A percentile compares a stretch with the other conserved stretches of the same genome.
These are phyloP conservation scores for Ictalurus punctatus DNA, from an alignment of 2,113 vertebrate species.

Conservation along the genomic window DNA sequence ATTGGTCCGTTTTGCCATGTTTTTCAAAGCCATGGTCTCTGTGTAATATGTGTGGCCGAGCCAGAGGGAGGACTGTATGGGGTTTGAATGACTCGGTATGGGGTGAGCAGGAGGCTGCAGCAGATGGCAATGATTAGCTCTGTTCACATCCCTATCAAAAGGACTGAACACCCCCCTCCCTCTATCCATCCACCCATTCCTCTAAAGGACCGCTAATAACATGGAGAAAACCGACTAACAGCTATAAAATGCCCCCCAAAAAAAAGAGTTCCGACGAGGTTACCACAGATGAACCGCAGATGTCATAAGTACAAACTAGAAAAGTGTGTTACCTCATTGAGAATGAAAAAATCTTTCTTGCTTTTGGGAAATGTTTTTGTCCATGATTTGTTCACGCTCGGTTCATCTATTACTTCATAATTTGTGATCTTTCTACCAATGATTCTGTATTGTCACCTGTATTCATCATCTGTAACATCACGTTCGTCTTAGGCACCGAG, in stretches of 20 bases:
- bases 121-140: slow-evolving; percentile 85
- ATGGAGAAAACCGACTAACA: slow-evolving; percentile 9
- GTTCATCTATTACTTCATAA: background rate
- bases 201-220: slow-evolving; percentile 43
- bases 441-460: background rate
- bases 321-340: background rate
- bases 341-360: background rate
- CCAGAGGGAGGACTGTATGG: slow-evolving; percentile 62
- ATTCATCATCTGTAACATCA: no score
- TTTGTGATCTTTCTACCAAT: background rate
- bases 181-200: slow-evolving; percentile 35
- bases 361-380: background rate
- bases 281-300: background rate
- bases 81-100: slow-evolving; percentile 78
- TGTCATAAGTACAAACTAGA: background rate
- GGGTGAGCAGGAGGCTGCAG: slow-evolving; percentile 75
- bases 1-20: slow-evolving; percentile 47
- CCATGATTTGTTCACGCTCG: background rate
- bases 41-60: slow-evolving; percentile 73
- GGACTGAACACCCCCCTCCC: slow-evolving; percentile 48
- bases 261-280: slow-evolving; percentile 23
- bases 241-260: background rate
- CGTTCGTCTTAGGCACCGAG: background rate
- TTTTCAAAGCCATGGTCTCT: slow-evolving; percentile 66
- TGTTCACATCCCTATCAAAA: slow-evolving; percentile 73